These are phyloP conservation scores for Chrysaora quinquecirrha DNA, from an alignment of 30 jellyfish, hydroid and myxozoan species.

Conservation along the genomic window DNA sequence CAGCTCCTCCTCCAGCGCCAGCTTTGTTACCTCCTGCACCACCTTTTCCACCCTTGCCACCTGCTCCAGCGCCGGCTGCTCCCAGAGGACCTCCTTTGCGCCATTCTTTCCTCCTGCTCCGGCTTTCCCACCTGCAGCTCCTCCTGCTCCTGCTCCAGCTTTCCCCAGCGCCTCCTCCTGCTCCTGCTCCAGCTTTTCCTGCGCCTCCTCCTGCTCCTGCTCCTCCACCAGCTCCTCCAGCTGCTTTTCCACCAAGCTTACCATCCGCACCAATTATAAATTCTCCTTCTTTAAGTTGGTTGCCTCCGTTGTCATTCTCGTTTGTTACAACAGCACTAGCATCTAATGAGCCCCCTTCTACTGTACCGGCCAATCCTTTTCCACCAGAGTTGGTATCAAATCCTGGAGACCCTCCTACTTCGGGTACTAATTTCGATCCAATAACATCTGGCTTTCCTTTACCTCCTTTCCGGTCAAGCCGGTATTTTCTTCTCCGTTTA, in stretches of 20 bases:
- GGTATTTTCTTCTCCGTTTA: slow-evolving; percentile 42
- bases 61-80: slow-evolving; percentile 65
- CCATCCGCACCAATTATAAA: slow-evolving; percentile 65
- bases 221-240: slow-evolving; percentile 12
- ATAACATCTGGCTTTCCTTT: slow-evolving; percentile 35
- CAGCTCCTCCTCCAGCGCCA: slow-evolving; percentile 33
- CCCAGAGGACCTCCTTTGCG: slow-evolving; percentile 44
- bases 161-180: slow-evolving; percentile 13
- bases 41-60: slow-evolving; percentile 27
- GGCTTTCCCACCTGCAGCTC: neutral
- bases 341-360: slow-evolving; percentile 65
- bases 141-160: slow-evolving; percentile 8
- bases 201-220: slow-evolving; percentile 32
- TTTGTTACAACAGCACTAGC: slow-evolving; percentile 51
- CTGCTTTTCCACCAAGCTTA: slow-evolving; percentile 59
- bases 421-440: slow-evolving; percentile 57
- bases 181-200: slow-evolving; percentile 45
- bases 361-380: slow-evolving; percentile 72
- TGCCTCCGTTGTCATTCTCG: slow-evolving; percentile 34
- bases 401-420: slow-evolving; percentile 58
- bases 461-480: slow-evolving; percentile 27
- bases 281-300: slow-evolving; percentile 19
- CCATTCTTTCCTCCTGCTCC: neutral
- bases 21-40: neutral
- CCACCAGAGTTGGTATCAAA: slow-evolving; percentile 54